Evolutionary conservation across 2,113 vertebrate genomes (phyloP), one percentile per base, ranked within the genome.

Genomic region (Odontophorus gujanensis): DNA sequence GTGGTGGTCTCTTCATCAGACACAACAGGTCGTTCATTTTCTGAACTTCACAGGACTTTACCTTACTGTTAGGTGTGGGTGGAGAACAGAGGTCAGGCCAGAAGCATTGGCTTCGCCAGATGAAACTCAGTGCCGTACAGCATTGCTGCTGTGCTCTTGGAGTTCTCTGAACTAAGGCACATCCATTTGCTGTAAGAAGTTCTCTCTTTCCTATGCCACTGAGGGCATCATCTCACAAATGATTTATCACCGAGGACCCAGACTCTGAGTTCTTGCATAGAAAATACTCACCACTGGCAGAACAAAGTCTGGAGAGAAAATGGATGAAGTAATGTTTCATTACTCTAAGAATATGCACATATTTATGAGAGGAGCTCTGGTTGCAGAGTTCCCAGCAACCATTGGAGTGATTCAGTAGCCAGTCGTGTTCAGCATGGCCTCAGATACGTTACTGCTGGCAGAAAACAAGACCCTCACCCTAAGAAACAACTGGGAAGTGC

Each of bases 31-130:
- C 74, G 79, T 94, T 74, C 6, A 0, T 58, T 85, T 67, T 57
- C 91, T 68, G 85, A 82, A 77, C 67, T 92, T 89, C 84, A 40
- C 40, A 18, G 32, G 59, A 82, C n/a, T 85, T 71, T 71, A 85
- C 93, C 73, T 91, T 65, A 47, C 21, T 51, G 0, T 55, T 91
- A 14, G 26, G 16, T 22, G 14, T 51, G 87, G 45, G 71, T 58
- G 74, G 22, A 34, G 71, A 55, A 69, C 81, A 85, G 69, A 92
- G 78, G 58, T 38, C 71, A 77, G 45, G 15, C 62, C 78, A 66
- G 58, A 45, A 34, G 28, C 24, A 9, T 92, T 50, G 32, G 36
- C 42, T 90, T 61, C 87, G 72, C 59, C 71, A 69, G n/a, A 78
- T 50, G 66, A 75, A 94, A 28, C 73, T 79, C 69, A 17, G 18